Percentiles rank a stretch among this genome's conserved stretches.
Conservation (phyloP, 2,888 invertebrate genomes). For the Pammene aurita region DNA sequence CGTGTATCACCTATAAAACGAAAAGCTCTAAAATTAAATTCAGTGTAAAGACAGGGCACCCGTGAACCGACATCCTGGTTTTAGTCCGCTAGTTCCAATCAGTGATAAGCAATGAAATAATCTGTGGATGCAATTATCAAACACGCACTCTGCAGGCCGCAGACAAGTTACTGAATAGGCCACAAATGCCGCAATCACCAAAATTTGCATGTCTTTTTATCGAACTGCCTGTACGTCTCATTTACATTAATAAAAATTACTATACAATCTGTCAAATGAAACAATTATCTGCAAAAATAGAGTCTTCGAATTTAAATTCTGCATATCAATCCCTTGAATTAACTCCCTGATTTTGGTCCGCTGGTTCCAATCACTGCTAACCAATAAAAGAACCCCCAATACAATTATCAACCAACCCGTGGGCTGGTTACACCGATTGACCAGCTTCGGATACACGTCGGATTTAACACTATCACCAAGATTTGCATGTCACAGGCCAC, state of each 20-base stretch:
- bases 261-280: too few species aligned
- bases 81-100: not conserved
- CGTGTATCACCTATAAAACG: not conserved
- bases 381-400: slow-evolving; percentile 60
- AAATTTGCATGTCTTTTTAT: too few species aligned
- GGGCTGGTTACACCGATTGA: slow-evolving; percentile 73
- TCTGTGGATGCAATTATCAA: not conserved
- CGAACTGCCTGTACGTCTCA: too few species aligned
- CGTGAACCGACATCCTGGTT: not conserved
- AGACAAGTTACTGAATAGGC: not conserved
- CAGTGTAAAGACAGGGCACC: too few species aligned
- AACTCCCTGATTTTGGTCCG: slow-evolving; percentile 1
- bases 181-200: too few species aligned
- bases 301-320: not conserved
- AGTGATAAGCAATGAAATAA: not conserved
- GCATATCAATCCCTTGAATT: not conserved
- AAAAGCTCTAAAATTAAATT: not conserved
- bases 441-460: slow-evolving; percentile 60
- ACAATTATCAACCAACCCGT: slow-evolving; percentile 60
- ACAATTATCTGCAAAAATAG: not conserved
- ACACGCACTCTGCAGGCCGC: not conserved
- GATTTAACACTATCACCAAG: slow-evolving; percentile 81
- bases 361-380: slow-evolving; percentile 56
- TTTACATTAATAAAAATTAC: too few species aligned
- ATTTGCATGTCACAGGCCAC: slow-evolving; percentile 81